phyloP scores from a whole-genome alignment of 2,113 vertebrate species.

The Centropristis striata region DNA sequence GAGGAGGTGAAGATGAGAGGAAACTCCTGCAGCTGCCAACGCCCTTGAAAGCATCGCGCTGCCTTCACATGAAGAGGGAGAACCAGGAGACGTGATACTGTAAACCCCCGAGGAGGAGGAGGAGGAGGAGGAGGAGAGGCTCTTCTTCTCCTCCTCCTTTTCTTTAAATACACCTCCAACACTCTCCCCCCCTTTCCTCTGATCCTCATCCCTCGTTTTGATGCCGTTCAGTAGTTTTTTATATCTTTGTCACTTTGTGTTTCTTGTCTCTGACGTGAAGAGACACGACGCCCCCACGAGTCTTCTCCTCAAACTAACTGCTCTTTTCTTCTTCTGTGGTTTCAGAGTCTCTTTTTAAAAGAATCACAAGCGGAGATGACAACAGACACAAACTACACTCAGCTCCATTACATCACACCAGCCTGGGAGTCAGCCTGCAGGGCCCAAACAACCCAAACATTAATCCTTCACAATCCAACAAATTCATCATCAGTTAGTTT shows the following conservation, averaged over 20 bases:
- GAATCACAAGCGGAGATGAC: neutral
- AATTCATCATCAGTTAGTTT: no score
- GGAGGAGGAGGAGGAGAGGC: neutral
- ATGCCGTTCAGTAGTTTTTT: neutral
- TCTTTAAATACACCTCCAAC: no score
- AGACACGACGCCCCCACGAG: neutral
- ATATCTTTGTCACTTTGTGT: neutral
- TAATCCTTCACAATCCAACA: no score
- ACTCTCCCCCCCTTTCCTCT: neutral
- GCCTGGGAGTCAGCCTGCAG: neutral
- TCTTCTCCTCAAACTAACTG: neutral
- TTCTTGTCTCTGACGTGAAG: neutral
- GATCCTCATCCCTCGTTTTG: neutral
- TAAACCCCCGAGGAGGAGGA: slow-evolving; percentile 10
- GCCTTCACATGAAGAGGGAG: slow-evolving; percentile 39
- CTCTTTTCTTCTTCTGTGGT: slow-evolving; percentile 5
- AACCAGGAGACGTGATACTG: slow-evolving; percentile 33
- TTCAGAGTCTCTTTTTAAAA: neutral
- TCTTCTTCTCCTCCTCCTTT: neutral
- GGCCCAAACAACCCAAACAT: no score
- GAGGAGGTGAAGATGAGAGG: slow-evolving; percentile 36
- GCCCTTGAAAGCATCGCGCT: slow-evolving; percentile 53
- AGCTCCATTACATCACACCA: neutral
- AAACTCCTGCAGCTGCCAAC: slow-evolving; percentile 48
- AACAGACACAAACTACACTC: neutral